phyloP scores from a whole-genome alignment of 2,888 invertebrate species.

The Onthophagus sagittarius region DNA sequence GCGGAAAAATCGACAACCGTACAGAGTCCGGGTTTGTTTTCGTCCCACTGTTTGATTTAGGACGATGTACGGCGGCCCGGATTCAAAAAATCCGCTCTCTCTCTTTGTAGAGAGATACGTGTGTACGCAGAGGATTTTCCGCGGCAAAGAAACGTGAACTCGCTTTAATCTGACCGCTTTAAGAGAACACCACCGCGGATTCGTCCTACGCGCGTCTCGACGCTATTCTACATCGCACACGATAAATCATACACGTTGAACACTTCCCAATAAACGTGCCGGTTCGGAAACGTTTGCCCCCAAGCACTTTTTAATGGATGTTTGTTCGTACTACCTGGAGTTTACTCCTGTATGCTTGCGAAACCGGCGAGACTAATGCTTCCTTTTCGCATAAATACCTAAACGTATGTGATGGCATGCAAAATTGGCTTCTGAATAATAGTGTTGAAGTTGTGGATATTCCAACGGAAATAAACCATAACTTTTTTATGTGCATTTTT shows the following conservation, averaged over 20 bases:
- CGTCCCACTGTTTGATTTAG: constrained; percentile 18
- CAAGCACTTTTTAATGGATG: not conserved
- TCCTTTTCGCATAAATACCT: not conserved
- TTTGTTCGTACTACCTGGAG: not conserved
- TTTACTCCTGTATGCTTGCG: not conserved
- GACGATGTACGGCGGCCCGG: not conserved
- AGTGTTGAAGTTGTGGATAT: not conserved
- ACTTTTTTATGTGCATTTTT: too few relatives aligned
- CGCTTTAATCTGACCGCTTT: not conserved
- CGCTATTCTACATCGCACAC: not conserved
- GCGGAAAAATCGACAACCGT: constrained; percentile 26
- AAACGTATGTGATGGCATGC: not conserved
- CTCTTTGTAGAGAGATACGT: not conserved
- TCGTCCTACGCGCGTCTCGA: not conserved
- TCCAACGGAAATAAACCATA: too few relatives aligned
- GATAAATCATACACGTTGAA: not conserved
- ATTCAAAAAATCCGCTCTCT: not conserved
- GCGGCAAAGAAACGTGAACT: not conserved
- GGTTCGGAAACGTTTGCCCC: not conserved
- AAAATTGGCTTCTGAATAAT: not conserved
- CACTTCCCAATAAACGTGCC: not conserved
- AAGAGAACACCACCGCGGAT: not conserved
- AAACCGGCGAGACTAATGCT: not conserved
- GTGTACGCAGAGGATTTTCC: not conserved
- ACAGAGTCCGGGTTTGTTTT: constrained; percentile 9